phyloP scores from a whole-genome alignment of 2,888 invertebrate species.

The Apamea sordens region DNA sequence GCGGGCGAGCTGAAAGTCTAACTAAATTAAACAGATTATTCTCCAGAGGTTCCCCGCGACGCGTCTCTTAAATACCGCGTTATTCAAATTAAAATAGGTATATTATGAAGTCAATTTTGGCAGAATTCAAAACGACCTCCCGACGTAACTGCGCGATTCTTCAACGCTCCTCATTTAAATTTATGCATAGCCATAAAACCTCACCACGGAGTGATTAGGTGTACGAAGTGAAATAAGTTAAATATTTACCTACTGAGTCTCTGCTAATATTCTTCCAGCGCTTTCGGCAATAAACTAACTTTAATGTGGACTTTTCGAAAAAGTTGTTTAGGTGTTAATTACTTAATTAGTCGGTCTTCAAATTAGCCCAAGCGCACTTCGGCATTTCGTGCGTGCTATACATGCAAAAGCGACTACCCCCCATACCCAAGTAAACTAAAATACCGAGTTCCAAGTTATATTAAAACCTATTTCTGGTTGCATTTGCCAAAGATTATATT shows the following conservation, averaged over 20 bases:
- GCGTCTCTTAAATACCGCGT: slow-evolving; percentile 73
- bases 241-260: slow-evolving; percentile 48
- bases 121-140: slow-evolving; percentile 69
- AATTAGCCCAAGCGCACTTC: background rate
- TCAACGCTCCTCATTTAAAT: slow-evolving; percentile 72
- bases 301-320: background rate
- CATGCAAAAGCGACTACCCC: background rate
- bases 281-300: slow-evolving; percentile 23
- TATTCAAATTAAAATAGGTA: slow-evolving; percentile 80
- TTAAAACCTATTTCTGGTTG: background rate
- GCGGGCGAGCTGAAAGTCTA: slow-evolving; percentile 65
- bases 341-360: slow-evolving; percentile 3
- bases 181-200: slow-evolving; percentile 73
- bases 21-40: slow-evolving; percentile 76
- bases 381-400: background rate
- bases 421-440: background rate
- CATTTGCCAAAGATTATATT: background rate
- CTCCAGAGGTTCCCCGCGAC: slow-evolving; percentile 64
- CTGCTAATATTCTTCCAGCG: slow-evolving; percentile 24
- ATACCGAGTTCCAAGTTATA: background rate
- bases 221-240: slow-evolving; percentile 59
- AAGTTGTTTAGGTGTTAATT: slow-evolving; percentile 11
- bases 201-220: slow-evolving; percentile 59
- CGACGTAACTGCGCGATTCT: slow-evolving; percentile 65
- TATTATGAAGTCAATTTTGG: slow-evolving; percentile 76